phyloP scores from a whole-genome alignment of 2,113 vertebrate species.

The Okapia johnstoni region DNA sequence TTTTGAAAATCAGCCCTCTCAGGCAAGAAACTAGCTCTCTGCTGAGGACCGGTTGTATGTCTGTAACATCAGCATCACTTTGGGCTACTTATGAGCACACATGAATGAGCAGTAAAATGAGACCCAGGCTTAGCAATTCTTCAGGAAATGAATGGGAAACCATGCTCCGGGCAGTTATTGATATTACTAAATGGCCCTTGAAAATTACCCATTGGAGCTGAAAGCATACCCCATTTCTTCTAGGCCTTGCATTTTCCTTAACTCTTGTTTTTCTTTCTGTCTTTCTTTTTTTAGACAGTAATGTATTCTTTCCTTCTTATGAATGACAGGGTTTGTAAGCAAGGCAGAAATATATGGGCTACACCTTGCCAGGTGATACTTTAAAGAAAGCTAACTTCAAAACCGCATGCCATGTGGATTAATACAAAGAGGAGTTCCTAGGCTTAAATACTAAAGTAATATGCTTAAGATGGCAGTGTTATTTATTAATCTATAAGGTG shows the following conservation, averaged over 20 bases:
- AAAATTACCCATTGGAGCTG: conserved; percentile 49
- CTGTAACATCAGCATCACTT: conserved; percentile 14
- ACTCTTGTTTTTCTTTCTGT: background rate
- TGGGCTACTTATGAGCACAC: conserved; percentile 44
- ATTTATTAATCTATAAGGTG: background rate
- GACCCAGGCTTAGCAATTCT: conserved; percentile 47
- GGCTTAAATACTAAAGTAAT: background rate
- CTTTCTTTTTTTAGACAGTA: background rate
- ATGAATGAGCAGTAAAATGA: conserved; percentile 58
- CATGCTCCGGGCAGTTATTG: conserved; percentile 57
- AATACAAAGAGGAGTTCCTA: background rate
- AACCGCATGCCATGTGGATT: background rate
- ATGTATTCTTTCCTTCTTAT: background rate
- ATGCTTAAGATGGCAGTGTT: background rate
- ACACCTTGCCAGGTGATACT: background rate
- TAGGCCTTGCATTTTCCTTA: conserved; percentile 23
- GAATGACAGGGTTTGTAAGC: background rate
- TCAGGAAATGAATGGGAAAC: conserved; percentile 61
- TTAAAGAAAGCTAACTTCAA: background rate
- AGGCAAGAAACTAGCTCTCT: background rate
- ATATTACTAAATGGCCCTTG: conserved; percentile 71
- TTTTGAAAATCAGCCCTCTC: background rate
- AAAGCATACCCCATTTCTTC: conserved; percentile 40
- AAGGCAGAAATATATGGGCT: background rate
- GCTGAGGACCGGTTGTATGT: background rate